phyloP scores from a whole-genome alignment of 2,888 invertebrate genomes.

The Gymnoscelis rufifasciata region DNA sequence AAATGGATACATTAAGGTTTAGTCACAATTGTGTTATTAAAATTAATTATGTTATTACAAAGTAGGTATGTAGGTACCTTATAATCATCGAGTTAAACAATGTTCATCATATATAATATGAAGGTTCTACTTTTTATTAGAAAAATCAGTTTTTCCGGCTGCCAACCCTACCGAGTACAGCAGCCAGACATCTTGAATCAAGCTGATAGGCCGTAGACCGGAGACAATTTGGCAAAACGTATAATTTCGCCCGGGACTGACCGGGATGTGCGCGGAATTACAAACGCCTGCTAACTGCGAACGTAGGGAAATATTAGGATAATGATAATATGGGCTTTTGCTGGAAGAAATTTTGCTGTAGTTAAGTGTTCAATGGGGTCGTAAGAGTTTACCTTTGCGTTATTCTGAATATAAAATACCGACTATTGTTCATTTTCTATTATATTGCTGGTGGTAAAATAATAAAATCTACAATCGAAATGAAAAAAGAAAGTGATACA shows the following conservation, averaged over 20 bases:
- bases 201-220: slow-evolving; percentile 49
- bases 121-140: background rate
- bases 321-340: background rate
- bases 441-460: too few relatives aligned
- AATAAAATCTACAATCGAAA: too few relatives aligned
- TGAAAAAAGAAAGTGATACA: too few relatives aligned
- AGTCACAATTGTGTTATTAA: too few relatives aligned
- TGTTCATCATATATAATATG: background rate
- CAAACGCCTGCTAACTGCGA: slow-evolving; percentile 36
- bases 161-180: slow-evolving; percentile 37
- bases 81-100: background rate
- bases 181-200: slow-evolving; percentile 51
- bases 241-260: slow-evolving; percentile 59
- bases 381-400: too few relatives aligned
- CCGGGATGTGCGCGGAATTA: slow-evolving; percentile 50
- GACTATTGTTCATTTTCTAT: too few relatives aligned
- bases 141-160: slow-evolving; percentile 7
- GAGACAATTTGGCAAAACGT: slow-evolving; percentile 64
- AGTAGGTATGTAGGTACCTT: too few relatives aligned
- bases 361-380: too few relatives aligned
- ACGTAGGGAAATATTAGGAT: slow-evolving; percentile 23
- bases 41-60: too few relatives aligned
- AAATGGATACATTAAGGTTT: too few relatives aligned
- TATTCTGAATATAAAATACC: too few relatives aligned
- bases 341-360: too few relatives aligned